Percentiles rank a stretch among this genome's conserved stretches.
These are phyloP conservation scores for Camarhynchus parvulus DNA, from an alignment of 2,113 vertebrate genomes.

Conservation along the genomic window DNA sequence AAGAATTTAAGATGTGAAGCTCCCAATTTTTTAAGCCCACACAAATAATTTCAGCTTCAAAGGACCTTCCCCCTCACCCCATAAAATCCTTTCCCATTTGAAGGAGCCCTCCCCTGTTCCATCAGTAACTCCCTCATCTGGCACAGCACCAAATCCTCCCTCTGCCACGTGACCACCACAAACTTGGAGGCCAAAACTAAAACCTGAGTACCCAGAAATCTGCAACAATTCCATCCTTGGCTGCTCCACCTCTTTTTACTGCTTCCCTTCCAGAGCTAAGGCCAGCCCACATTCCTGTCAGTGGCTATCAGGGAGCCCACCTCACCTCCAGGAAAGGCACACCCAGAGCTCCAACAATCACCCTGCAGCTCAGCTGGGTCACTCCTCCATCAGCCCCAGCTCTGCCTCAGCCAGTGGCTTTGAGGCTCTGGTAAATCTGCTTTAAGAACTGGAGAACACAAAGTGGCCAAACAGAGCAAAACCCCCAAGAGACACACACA, in stretches of 20 bases:
- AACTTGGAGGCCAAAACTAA: not conserved
- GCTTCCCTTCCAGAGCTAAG: constrained; percentile 18
- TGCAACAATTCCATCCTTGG: not conserved
- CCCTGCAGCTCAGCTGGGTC: not conserved
- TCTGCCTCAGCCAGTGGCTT: not conserved
- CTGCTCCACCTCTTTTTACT: constrained; percentile 36
- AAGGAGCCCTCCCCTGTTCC: not conserved
- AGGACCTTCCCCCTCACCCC: not conserved
- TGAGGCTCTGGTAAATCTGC: not conserved
- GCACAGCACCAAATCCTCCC: not conserved
- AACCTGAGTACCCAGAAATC: not conserved
- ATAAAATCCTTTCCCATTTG: not conserved
- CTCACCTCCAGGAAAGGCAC: constrained; percentile 56
- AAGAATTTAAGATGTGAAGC: not conserved
- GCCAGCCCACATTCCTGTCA: not conserved
- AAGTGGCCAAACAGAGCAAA: not conserved
- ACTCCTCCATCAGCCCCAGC: constrained; percentile 11
- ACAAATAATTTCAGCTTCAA: not conserved
- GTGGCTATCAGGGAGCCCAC: not conserved
- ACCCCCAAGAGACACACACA: not conserved
- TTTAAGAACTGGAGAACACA: not conserved
- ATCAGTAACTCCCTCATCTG: not conserved
- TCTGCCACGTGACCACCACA: not conserved
- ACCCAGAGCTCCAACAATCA: constrained; percentile 54
- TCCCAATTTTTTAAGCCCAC: not conserved